Percentiles rank a stretch among this genome's conserved stretches.
Evolutionary conservation across 1,140 invertebrate genomes (phyloP).

Genomic region (Ganaspis sp.): DNA sequence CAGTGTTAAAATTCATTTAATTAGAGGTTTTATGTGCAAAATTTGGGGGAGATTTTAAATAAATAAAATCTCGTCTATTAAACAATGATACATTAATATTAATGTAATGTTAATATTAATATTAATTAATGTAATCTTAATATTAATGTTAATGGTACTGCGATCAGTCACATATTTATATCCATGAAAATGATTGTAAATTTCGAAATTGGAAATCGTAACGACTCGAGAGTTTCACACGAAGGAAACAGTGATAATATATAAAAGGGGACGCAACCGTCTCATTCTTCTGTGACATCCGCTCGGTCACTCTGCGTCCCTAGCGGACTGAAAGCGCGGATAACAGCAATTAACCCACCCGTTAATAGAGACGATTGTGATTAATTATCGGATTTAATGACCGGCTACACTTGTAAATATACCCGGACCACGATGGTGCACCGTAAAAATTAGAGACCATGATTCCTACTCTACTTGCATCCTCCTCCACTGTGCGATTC

Average conservation of each 20-base stretch:
- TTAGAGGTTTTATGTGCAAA: no score
- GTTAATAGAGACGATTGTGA: slow-evolving; percentile 76
- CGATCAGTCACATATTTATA: no score
- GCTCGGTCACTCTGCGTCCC: slow-evolving; percentile 56
- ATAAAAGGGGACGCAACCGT: slow-evolving; percentile 35
- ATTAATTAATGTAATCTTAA: no score
- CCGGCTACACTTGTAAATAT: slow-evolving; percentile 73
- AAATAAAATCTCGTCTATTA: no score
- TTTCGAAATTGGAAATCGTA: no score
- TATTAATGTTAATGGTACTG: no score
- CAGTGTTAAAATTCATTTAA: no score
- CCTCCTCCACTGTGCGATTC: slow-evolving; percentile 46
- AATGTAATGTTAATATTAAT: no score
- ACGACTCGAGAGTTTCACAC: slow-evolving; percentile 40
- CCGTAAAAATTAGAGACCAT: slow-evolving; percentile 75
- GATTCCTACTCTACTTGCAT: slow-evolving; percentile 61
- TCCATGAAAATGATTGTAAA: no score
- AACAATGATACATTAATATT: no score
- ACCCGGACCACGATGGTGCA: slow-evolving; percentile 66
- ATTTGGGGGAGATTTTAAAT: no score
- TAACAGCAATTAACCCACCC: slow-evolving; percentile 75
- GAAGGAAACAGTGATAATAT: slow-evolving; percentile 48
- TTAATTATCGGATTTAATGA: slow-evolving; percentile 76
- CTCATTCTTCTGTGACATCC: slow-evolving; percentile 60
- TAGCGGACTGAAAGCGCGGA: slow-evolving; percentile 66